Base-by-base conservation (phyloP, 1,140 invertebrate species). In the Batillaria attramentaria region DNA sequence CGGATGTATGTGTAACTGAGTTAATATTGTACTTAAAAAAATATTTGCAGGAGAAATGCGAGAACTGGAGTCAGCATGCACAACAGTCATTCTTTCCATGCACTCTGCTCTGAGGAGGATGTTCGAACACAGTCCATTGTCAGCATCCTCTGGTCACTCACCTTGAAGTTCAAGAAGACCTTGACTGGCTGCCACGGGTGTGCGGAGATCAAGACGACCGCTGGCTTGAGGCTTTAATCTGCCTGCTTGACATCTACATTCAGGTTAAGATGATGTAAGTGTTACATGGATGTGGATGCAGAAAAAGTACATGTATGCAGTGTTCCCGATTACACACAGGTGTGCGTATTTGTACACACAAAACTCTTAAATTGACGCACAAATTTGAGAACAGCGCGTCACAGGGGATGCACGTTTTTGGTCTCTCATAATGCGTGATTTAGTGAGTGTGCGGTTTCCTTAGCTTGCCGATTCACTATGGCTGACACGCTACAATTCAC, bases 141-240 rank as follows among this genome's bases (percentile, higher is more conserved):
- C 41, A 24, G 24, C 24, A 70, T 13, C 24, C 33, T 31, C n/a
- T n/a, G n/a, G 41, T 0, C 37, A 70, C 6, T 8, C 6, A 6
- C 6, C 24, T 28, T 24, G 57, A 60, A 60, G 24, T 5, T 10
- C 57, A 20, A 24, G 35, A 24, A 39, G 24, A 41, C 24, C 37
- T 75, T 2, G 31, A 57, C 43, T 81, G 80, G 81, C 66, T 82
- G 46, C 66, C 57, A 20, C 16, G 46, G 31, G 41, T 83, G 39
- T 83, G 68, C 80, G 72, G 66, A 20, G 81, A 80, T 46, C 81
- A 83, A 68, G 81, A 83, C 65, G 81, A 83, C 46, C 43, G 39
- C 10, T 75, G 75, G 81, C 50, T 78, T 13, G 81, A 83, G 62
- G 76, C 79, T 18, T 54, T 83, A n/a, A 74, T 83, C 6, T 60